These are phyloP conservation scores for Gephyroberyx darwinii DNA, from an alignment of 2,797 vertebrate genomes.

Conservation along the genomic window DNA sequence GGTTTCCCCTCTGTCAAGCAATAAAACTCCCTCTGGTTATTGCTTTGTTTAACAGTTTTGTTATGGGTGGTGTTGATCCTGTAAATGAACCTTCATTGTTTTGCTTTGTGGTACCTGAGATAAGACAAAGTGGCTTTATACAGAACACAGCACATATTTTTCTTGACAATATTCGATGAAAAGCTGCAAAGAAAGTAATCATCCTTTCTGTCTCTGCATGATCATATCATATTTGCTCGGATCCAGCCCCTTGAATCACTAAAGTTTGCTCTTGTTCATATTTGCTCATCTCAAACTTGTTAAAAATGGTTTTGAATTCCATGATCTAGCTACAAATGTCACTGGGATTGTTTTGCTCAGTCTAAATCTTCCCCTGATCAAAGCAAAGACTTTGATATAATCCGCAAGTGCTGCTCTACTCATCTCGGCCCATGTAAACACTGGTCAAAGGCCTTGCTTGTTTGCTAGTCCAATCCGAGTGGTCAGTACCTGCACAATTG, in stretches of 20 bases:
- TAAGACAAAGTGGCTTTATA: conserved; percentile 35
- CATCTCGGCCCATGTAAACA: background rate
- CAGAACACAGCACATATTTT: conserved; percentile 15
- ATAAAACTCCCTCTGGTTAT: conserved; percentile 50
- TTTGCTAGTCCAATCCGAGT: too few relatives aligned
- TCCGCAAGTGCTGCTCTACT: too few relatives aligned
- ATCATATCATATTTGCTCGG: conserved; percentile 59
- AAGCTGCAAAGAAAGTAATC: conserved; percentile 13
- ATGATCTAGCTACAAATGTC: too few relatives aligned
- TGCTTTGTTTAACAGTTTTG: conserved; percentile 58
- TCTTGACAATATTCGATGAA: conserved; percentile 29
- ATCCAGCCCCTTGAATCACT: conserved; percentile 49
- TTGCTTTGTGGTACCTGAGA: conserved; percentile 37
- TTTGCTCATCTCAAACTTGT: too few relatives aligned
- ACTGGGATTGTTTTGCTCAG: too few relatives aligned
- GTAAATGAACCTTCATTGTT: conserved; percentile 28
- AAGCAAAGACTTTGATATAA: background rate
- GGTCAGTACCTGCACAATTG: too few relatives aligned
- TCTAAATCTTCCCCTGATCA: background rate
- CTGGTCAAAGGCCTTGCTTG: background rate
- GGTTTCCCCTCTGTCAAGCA: conserved; percentile 48
- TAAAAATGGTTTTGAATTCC: too few relatives aligned
- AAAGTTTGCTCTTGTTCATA: conserved; percentile 7
- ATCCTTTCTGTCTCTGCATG: conserved; percentile 49
- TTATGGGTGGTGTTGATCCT: conserved; percentile 42